Percentiles rank a stretch among this genome's conserved stretches.
Conservation (phyloP, 2,888 invertebrate genomes). For the Crepidodera aurea region DNA sequence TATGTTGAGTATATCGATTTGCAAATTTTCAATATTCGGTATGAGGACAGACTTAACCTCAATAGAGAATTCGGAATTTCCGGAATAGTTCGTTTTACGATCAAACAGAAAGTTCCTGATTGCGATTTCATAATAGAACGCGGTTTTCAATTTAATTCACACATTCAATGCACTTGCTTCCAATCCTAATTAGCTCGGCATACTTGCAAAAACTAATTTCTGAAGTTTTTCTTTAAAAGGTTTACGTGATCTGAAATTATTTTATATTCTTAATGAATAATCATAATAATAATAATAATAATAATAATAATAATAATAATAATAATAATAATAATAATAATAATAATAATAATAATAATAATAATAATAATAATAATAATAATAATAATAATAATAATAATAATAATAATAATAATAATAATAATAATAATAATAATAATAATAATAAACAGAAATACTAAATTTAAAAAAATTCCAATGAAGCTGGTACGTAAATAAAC, state of each 20-base stretch:
- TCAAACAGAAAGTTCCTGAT: constrained; percentile 17
- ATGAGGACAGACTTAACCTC: not conserved
- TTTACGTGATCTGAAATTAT: not conserved
- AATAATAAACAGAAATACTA: too few species aligned
- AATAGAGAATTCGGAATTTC: constrained; percentile 20
- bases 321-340: too few species aligned
- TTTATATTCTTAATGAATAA: too few species aligned
- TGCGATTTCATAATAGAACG: constrained; percentile 21
- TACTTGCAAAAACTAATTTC: constrained; percentile 22
- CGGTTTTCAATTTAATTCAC: constrained; percentile 27
- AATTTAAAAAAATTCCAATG: too few species aligned
- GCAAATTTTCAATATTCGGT: constrained; percentile 11
- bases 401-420: too few species aligned
- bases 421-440: too few species aligned
- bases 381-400: too few species aligned
- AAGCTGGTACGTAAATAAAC: too few species aligned
- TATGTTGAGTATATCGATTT: not conserved
- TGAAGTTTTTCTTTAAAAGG: not conserved
- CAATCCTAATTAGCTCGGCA: constrained; percentile 22
- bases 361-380: too few species aligned
- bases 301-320: too few species aligned
- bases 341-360: too few species aligned
- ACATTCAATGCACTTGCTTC: constrained; percentile 28
- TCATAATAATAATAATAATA: too few species aligned
- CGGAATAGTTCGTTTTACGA: constrained; percentile 15